Base-by-base conservation (phyloP, 64 coral and sea anemone genomes). In the Actinia tenebrosa region DNA sequence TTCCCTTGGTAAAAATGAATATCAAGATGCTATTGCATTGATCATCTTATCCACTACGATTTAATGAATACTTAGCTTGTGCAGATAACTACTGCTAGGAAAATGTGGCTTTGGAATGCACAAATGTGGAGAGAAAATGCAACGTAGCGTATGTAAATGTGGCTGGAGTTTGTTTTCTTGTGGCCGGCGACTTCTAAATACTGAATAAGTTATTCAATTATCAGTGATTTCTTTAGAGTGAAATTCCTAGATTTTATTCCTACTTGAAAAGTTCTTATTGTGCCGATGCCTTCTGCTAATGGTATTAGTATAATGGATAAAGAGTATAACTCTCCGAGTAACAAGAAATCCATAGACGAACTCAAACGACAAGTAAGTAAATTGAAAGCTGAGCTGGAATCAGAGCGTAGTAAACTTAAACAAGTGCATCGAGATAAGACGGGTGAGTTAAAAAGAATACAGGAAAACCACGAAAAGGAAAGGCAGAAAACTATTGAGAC, bases 361-460 rank as follows among this genome's bases (percentile, higher is more conserved):
- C 83, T 93, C 46, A 91, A 88, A 85, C 90, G 97, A 61, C 93
- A 93, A 50, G 89, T 95, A 78, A 82, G 64, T 20, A 99, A 92
- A 85, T 45, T 99, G 44, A 93, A 92, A 88, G 91, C 93, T 22
- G 97, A 99, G 55, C 88, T 99, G 82, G 93, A 95, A 77, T 90
- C 91, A 9, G 93, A 99, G 78, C 91, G 92, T 64, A 80, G 87
- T 3, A 92, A 92, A 64, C 89, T 99, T 86, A 92, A 92, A 82
- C 93, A 92, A 78, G 89, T 92, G 78, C 84, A 95, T 78, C 97
- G 97, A 60, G 97, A 99, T 86, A 99, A 93, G 83, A 89, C 94
- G 45, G 86, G 66, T 60, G 97, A 99, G 60, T 80, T 99, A 16
- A 95, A 95, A 64, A 90, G 97, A 87, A 92, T 95, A 26, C 97